Evolutionary conservation across 2,888 invertebrate genomes (phyloP).

Genomic region (Osedax frankpressi): DNA sequence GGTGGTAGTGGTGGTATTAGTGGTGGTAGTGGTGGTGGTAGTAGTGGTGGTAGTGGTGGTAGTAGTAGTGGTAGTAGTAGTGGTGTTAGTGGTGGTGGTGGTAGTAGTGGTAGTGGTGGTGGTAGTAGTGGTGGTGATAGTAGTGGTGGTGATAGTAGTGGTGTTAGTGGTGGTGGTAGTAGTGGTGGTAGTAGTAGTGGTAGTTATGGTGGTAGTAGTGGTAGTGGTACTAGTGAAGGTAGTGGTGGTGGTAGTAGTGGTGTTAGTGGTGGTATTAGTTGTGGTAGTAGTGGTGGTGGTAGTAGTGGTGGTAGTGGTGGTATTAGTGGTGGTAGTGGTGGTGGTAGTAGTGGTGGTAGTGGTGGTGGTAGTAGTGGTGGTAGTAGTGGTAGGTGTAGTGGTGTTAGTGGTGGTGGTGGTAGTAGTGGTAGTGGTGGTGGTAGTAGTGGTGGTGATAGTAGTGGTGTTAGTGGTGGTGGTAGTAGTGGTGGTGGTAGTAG

Average conservation of each 20-base stretch:
- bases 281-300: background rate
- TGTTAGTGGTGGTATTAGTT: background rate
- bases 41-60: background rate
- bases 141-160: background rate
- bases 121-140: background rate
- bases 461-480: background rate
- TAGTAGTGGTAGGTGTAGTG: background rate
- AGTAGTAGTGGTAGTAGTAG: background rate
- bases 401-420: background rate
- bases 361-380: background rate
- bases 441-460: background rate
- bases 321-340: background rate
- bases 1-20: background rate
- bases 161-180: background rate
- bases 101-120: background rate
- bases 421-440: background rate
- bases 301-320: background rate
- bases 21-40: background rate
- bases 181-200: background rate
- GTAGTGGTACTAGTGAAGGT: background rate
- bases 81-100: background rate
- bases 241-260: background rate
- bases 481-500: background rate
- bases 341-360: background rate
- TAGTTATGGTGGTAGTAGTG: background rate